phyloP scores from a whole-genome alignment of 2,888 invertebrate genomes.

The Rhyacophila evoluta region DNA sequence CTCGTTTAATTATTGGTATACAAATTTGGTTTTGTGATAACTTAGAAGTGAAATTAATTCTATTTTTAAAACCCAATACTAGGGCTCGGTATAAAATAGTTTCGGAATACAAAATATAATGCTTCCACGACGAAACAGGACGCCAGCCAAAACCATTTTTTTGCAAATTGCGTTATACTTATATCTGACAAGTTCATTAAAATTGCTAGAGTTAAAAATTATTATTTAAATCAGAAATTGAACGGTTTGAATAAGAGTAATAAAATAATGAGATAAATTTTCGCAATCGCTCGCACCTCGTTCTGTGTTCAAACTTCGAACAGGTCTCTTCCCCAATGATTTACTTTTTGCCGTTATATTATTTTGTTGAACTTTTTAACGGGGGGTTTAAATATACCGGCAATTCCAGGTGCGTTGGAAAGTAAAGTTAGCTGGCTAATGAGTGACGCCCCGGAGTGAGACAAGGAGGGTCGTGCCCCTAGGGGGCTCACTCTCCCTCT shows the following conservation, averaged over 20 bases:
- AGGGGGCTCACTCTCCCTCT: constrained; percentile 30
- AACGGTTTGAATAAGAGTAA: neutral
- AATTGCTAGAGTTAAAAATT: too few species aligned
- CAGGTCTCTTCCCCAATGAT: constrained; percentile 13
- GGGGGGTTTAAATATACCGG: constrained; percentile 36
- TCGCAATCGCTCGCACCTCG: constrained; percentile 2
- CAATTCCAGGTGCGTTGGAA: constrained; percentile 43
- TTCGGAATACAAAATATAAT: too few species aligned
- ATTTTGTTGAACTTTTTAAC: constrained; percentile 14
- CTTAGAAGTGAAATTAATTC: too few species aligned
- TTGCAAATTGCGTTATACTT: neutral
- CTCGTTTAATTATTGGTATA: too few species aligned
- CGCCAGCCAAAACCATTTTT: too few species aligned
- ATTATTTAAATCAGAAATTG: too few species aligned
- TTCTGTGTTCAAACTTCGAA: neutral
- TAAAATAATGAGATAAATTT: constrained; percentile 3
- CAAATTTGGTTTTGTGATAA: too few species aligned
- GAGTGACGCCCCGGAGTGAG: constrained; percentile 46
- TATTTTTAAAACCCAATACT: too few species aligned
- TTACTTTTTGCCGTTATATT: constrained; percentile 17
- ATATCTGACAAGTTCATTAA: too few species aligned
- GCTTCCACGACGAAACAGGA: too few species aligned
- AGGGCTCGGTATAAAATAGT: too few species aligned
- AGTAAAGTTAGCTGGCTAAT: constrained; percentile 43
- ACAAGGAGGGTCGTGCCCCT: neutral